phyloP scores from a whole-genome alignment of 2,113 vertebrate species.

The Muntiacus muntjak region DNA sequence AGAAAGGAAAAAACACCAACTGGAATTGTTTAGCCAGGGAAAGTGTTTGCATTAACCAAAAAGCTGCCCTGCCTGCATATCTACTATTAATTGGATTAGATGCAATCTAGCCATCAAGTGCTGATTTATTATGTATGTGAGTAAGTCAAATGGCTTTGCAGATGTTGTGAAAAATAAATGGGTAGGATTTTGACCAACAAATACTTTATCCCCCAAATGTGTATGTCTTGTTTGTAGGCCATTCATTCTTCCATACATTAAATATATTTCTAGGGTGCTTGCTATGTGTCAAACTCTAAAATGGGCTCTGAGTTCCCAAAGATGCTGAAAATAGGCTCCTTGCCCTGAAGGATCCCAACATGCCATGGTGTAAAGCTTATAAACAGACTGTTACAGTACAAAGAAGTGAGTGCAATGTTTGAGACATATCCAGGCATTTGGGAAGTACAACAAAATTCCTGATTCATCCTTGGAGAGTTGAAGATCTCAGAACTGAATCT shows the following conservation, averaged over 20 bases:
- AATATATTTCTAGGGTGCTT: background rate
- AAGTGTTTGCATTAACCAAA: slow-evolving; percentile 73
- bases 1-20: slow-evolving; percentile 19
- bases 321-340: background rate
- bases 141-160: background rate
- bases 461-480: background rate
- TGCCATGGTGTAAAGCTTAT: background rate
- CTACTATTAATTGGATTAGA: slow-evolving; percentile 75
- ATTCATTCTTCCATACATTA: background rate
- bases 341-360: background rate
- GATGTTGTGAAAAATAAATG: background rate
- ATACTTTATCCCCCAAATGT: background rate
- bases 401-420: background rate
- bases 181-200: background rate
- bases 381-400: background rate
- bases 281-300: background rate
- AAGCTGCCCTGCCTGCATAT: background rate
- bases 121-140: slow-evolving; percentile 46
- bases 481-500: background rate
- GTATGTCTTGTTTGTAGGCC: background rate
- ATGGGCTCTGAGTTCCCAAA: background rate
- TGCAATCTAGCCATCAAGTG: slow-evolving; percentile 65
- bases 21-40: slow-evolving; percentile 74
- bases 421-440: background rate
- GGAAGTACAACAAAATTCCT: background rate